Evolutionary conservation across 53 echinoderm and acorn worm genomes (phyloP), one percentile per base, ranked within the genome.

Genomic region (Echinarachnius parma): DNA sequence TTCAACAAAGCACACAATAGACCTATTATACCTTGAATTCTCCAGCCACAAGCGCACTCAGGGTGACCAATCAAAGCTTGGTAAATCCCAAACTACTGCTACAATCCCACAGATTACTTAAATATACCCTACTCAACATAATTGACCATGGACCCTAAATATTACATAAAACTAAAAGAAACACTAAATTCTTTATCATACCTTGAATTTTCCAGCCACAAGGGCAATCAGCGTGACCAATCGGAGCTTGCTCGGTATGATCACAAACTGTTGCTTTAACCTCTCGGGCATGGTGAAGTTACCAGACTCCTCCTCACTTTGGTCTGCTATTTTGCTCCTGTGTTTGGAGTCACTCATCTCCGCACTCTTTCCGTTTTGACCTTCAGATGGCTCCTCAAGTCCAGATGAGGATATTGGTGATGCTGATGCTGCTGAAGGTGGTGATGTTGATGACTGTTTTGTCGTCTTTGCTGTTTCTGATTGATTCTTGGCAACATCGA

Each of bases 191-290:
- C n/a, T n/a, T n/a, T n/a, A n/a, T n/a, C 61, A 42, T 80, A 90
- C 96, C 76, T 81, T 84, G 64, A 76, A 91, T 46, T 82, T 82
- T 48, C 80, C 80, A 28, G 88, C 72, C 21, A 98, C 66, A 25
- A 98, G 83, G 0, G 98, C 83, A 4, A 80, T 61, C 42, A 98
- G 82, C 1, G 98, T 87, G 11, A 98, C 98, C 28, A 98, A 80
- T 61, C 98, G 46, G 16, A 98, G 63, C 59, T 98, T 98, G 62
- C 98, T 98, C 1, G 91, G 98, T 16, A 88, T 91, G 14, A 91
- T 86, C 60, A 88, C 74, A 81, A 91, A 98, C 66, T 86, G 83
- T 54, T 98, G 98, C 53, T 81, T 75, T 46, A 98, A 48, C 3
- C 84, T 72, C 26, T 98, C 86, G 3, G 98, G 98, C 16, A 87